These are phyloP conservation scores for Ataeniobius toweri DNA, from an alignment of 2,797 vertebrate species.

Conservation along the genomic window DNA sequence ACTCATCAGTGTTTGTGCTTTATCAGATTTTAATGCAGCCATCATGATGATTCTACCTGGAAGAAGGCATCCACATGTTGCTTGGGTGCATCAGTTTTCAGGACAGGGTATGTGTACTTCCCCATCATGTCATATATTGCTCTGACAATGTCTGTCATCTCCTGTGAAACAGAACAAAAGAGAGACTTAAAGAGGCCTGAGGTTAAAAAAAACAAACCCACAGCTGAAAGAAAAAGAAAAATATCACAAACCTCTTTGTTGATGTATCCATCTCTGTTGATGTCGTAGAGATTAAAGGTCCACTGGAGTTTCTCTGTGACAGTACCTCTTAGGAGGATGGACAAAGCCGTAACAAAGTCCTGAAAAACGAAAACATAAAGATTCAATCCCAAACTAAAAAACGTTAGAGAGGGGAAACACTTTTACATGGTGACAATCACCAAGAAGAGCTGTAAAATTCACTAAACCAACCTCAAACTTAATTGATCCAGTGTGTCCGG, in stretches of 20 bases:
- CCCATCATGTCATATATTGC: constrained; percentile 99
- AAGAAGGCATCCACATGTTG: constrained; percentile 96
- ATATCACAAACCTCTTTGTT: constrained; percentile 86
- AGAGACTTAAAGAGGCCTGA: not conserved
- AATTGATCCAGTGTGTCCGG: constrained; percentile 91
- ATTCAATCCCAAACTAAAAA: not conserved
- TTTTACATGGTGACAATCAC: not conserved
- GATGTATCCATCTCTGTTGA: constrained; percentile 95
- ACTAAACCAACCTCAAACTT: constrained; percentile 91
- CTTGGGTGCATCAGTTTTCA: constrained; percentile 91
- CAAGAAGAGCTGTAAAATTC: not conserved
- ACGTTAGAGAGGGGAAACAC: not conserved
- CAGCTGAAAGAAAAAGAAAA: not conserved
- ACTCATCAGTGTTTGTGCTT: not conserved
- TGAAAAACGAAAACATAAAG: constrained; percentile 57
- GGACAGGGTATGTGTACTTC: constrained; percentile 92
- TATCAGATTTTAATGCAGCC: not conserved
- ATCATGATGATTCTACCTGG: constrained; percentile 79
- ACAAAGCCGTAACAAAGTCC: constrained; percentile 96
- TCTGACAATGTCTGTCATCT: constrained; percentile 96
- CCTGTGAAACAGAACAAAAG: constrained; percentile 71
- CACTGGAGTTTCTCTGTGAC: constrained; percentile 94
- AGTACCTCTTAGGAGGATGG: constrained; percentile 90
- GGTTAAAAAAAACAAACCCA: not conserved
- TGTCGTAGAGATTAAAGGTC: constrained; percentile 98